A percentile compares a stretch with the other conserved stretches of the same genome.
Conservation (phyloP, 2,113 vertebrate species). For the Erythrolamprus reginae region DNA sequence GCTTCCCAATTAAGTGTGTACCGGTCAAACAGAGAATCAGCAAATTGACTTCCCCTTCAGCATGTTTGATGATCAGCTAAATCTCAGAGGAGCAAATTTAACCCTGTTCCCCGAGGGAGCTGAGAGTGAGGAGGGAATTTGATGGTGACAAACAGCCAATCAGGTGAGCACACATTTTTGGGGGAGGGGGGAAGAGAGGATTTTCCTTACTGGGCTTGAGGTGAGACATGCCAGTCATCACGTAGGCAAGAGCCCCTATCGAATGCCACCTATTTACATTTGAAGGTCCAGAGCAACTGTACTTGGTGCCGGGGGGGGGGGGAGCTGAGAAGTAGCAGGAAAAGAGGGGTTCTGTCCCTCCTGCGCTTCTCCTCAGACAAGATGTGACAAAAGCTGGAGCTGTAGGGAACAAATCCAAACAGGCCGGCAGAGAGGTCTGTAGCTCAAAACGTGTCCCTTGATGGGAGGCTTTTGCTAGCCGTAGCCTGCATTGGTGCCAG, state of each 20-base stretch:
- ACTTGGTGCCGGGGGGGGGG: background rate
- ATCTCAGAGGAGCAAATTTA: background rate
- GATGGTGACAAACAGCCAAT: background rate
- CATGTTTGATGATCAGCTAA: background rate
- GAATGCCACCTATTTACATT: background rate
- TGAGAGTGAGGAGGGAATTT: background rate
- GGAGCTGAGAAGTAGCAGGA: background rate
- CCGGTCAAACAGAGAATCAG: background rate
- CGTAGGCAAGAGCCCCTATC: background rate
- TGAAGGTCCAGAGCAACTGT: background rate
- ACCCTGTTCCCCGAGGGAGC: background rate
- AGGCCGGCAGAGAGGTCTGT: background rate
- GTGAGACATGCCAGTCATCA: background rate
- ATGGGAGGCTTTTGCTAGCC: background rate
- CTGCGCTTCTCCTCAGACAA: background rate
- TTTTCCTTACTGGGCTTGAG: background rate
- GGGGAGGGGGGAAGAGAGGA: background rate
- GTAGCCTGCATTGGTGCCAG: background rate
- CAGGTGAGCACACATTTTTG: background rate
- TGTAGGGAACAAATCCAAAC: background rate
- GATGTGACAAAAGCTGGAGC: background rate
- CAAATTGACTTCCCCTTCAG: background rate
- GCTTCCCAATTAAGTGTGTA: background rate
- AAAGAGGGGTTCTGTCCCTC: background rate
- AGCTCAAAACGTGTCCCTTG: background rate